Conservation (phyloP, 2,888 invertebrate genomes). For the Tiphia femorata region DNA sequence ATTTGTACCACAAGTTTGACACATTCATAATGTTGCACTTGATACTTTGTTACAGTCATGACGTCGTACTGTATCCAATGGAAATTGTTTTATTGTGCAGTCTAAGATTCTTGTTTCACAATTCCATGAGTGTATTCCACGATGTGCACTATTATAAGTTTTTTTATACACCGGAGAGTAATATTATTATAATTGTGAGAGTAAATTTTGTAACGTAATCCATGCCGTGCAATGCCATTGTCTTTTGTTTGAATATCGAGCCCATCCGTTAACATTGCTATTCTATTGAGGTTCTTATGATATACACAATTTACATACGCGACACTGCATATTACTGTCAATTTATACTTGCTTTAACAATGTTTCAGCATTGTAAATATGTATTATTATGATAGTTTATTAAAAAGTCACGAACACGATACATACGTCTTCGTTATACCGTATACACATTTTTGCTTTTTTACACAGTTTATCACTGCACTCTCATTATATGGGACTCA, state of each 20-base stretch:
- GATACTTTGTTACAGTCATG: conserved; percentile 5
- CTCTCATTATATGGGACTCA: conserved; percentile 26
- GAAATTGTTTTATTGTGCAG: background rate
- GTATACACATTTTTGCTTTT: conserved; percentile 34
- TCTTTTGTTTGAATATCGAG: conserved; percentile 15
- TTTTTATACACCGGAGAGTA: conserved; percentile 9
- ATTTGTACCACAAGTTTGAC: conserved; percentile 32
- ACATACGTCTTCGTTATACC: conserved; percentile 25
- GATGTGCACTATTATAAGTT: conserved; percentile 15
- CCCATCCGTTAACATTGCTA: conserved; percentile 21
- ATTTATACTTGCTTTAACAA: conserved; percentile 21
- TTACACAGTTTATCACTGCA: conserved; percentile 37
- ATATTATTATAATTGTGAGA: conserved; percentile 2
- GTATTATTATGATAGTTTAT: conserved; percentile 21
- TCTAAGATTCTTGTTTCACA: conserved; percentile 5
- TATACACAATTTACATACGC: conserved; percentile 53
- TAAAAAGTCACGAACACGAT: conserved; percentile 21
- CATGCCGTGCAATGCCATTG: conserved; percentile 11
- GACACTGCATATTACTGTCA: conserved; percentile 37
- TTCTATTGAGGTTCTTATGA: conserved; percentile 31
- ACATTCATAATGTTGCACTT: conserved; percentile 22
- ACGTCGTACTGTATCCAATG: background rate
- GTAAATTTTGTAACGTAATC: conserved; percentile 15
- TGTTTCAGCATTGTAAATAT: conserved; percentile 20
- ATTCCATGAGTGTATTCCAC: conserved; percentile 11